Conservation (phyloP, 1,140 invertebrate genomes). For the Bemisia tabaci region DNA sequence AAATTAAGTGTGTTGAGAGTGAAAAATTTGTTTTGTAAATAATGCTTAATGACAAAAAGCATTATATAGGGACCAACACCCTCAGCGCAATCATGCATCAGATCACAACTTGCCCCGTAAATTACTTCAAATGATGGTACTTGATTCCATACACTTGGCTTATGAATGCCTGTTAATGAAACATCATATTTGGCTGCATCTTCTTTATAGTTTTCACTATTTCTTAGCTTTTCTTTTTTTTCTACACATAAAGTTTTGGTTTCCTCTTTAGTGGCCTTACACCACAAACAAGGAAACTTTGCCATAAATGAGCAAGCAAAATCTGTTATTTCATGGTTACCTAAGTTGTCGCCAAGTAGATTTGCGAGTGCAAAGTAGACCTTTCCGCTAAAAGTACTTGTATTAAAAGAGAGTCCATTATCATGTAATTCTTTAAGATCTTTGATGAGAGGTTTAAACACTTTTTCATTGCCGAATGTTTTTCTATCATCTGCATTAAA, state of each 20-base stretch:
- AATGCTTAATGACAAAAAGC: background rate
- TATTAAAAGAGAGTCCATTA: background rate
- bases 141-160: conserved; percentile 2
- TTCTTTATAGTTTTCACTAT: conserved; percentile 3
- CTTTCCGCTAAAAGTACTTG: background rate
- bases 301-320: conserved; percentile 17
- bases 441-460: conserved; percentile 1
- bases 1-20: background rate
- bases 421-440: conserved; percentile 4
- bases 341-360: conserved; percentile 21
- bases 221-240: background rate
- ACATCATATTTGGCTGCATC: background rate
- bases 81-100: conserved; percentile 8
- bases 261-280: conserved; percentile 10
- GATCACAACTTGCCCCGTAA: background rate
- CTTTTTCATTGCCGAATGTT: background rate
- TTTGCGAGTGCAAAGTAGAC: conserved; percentile 17
- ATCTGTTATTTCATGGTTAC: conserved; percentile 17
- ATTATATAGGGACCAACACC: background rate
- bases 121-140: conserved; percentile 3
- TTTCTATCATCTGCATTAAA: conserved; percentile 11
- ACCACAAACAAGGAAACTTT: conserved; percentile 18
- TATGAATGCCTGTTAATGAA: background rate
- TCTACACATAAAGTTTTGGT: background rate
- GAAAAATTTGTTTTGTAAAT: background rate